These are phyloP conservation scores for Naja naja DNA, from an alignment of 2,113 vertebrate species.

Conservation along the genomic window DNA sequence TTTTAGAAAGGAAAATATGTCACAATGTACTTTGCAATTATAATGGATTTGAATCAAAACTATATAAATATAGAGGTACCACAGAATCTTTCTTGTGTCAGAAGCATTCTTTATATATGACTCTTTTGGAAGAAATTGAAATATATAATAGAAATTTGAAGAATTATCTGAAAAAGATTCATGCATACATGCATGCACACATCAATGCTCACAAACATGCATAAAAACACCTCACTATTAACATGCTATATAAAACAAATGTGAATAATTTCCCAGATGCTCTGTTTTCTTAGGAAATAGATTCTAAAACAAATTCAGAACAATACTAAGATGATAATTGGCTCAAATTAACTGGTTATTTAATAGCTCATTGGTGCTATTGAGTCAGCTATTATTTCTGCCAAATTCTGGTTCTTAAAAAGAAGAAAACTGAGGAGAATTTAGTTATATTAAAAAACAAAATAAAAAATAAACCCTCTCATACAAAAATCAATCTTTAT, in stretches of 20 bases:
- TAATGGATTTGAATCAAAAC: not conserved
- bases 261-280: fast-evolving
- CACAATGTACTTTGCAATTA: not conserved
- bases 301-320: not conserved
- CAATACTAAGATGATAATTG: not conserved
- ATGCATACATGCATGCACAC: not conserved
- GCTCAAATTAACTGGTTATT: not conserved
- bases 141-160: not conserved
- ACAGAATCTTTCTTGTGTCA: not conserved
- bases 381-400: fast-evolving
- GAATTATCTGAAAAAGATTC: not conserved
- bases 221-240: not conserved
- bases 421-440: not conserved
- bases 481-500: slow-evolving; percentile 36
- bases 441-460: slow-evolving; percentile 9
- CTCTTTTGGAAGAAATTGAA: not conserved
- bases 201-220: not conserved
- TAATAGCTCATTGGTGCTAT: fast-evolving
- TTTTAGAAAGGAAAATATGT: slow-evolving; percentile 8
- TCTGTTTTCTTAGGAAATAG: not conserved
- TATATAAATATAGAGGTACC: not conserved
- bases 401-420: not conserved
- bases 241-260: not conserved
- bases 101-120: not conserved
- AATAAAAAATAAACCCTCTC: not conserved